phyloP scores from a whole-genome alignment of 2,797 vertebrate genomes.

The Chiloscyllium punctatum region DNA sequence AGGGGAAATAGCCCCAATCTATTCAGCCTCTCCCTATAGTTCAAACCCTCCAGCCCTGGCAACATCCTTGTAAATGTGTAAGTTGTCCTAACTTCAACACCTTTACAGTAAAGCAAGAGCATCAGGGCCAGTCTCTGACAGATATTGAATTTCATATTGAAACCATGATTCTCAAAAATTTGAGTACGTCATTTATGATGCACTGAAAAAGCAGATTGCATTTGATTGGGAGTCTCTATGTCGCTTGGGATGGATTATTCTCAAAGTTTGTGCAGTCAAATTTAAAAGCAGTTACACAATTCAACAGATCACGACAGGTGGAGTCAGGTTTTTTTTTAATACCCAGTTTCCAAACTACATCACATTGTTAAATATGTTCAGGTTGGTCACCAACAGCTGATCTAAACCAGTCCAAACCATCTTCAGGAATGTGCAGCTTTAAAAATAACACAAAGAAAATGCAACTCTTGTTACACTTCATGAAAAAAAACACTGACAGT shows the following conservation, averaged over 20 bases:
- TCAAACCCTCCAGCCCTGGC: too few species aligned
- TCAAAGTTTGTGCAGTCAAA: background rate
- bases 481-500: background rate
- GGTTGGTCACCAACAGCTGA: background rate
- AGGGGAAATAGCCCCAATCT: too few species aligned
- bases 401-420: background rate
- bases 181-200: background rate
- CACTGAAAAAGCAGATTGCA: too few species aligned
- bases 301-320: background rate
- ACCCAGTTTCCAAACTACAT: constrained; percentile 11
- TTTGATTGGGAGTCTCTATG: background rate
- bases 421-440: background rate
- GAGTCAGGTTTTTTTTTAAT: constrained; percentile 22
- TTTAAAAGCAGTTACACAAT: background rate
- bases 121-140: background rate
- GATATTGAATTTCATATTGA: background rate
- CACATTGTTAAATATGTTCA: background rate
- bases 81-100: background rate
- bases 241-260: background rate
- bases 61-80: too few species aligned
- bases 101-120: too few species aligned
- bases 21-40: too few species aligned
- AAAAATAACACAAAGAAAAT: background rate
- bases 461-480: background rate
- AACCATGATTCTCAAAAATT: background rate